Evolutionary conservation across 1,140 invertebrate genomes (phyloP).

Genomic region (Sycophila sp.): DNA sequence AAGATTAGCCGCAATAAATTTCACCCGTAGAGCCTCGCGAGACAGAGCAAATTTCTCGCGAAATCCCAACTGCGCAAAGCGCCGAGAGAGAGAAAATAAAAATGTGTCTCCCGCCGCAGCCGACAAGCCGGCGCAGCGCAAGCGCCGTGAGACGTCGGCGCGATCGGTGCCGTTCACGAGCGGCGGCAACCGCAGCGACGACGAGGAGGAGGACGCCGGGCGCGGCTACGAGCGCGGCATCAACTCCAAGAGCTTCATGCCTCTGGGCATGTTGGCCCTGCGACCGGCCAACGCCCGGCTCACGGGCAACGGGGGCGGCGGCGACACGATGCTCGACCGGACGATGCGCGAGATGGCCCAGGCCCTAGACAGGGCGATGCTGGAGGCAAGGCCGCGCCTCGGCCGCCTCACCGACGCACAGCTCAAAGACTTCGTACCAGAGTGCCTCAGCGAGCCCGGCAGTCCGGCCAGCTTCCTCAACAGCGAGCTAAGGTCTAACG

Average conservation of each 20-base stretch:
- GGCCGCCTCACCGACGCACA: slow-evolving; percentile 53
- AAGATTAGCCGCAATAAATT: no score
- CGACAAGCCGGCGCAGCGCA: slow-evolving; percentile 4
- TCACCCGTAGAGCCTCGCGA: no score
- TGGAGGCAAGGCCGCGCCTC: slow-evolving; percentile 50
- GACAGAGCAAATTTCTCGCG: no score
- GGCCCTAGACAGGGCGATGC: slow-evolving; percentile 56
- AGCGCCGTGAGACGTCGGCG: background rate
- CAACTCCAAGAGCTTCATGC: slow-evolving; percentile 64
- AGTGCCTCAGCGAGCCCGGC: slow-evolving; percentile 46
- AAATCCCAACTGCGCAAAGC: no score
- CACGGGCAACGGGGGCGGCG: slow-evolving; percentile 45
- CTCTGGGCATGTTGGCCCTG: slow-evolving; percentile 61
- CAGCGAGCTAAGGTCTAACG: slow-evolving; percentile 56
- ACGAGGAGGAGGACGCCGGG: slow-evolving; percentile 54
- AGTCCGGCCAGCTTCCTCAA: slow-evolving; percentile 30
- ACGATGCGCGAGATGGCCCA: slow-evolving; percentile 58
- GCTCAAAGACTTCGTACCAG: slow-evolving; percentile 57
- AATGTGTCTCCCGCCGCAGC: slow-evolving; percentile 36
- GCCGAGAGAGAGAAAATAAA: slow-evolving; percentile 51
- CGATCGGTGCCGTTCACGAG: background rate
- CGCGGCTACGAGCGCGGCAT: slow-evolving; percentile 43
- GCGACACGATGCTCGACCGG: slow-evolving; percentile 56
- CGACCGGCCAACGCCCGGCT: slow-evolving; percentile 55
- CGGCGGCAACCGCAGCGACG: slow-evolving; percentile 24